Base-by-base conservation (phyloP, 2,888 invertebrate genomes). In the Archips xylosteana region DNA sequence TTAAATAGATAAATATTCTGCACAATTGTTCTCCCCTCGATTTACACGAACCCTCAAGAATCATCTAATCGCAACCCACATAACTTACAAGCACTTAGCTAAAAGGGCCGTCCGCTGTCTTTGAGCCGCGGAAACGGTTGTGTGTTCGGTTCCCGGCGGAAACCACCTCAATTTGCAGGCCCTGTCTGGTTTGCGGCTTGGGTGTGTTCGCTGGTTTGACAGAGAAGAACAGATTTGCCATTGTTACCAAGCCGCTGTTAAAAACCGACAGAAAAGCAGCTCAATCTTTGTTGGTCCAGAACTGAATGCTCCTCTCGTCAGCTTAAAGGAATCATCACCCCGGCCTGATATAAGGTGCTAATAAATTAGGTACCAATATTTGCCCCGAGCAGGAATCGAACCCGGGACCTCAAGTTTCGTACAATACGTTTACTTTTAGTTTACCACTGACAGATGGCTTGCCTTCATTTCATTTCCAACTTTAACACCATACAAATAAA, bases 91-190 rank as follows among this genome's bases (percentile, higher is more conserved):
- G 64, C 71, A 65, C 71, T 71, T 71, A 71, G 63, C 59, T 65
- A 59, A 39, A 36, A 47, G 47, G 49, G 12, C 45, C 62, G 36
- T 60, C 15, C 42, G 39, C 39, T 13, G 45, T 47, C 70, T 57
- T 64, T 57, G 63, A 10, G 34, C 57, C 49, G 57, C 59, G 71
- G 70, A 64, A 64, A 65, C 47, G 64, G 65, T 65, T 59, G 59
- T n/a, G 64, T 47, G 71, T 71, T 65, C 71, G 71, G 12, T 6
- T 60, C 71, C 64, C 64, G 64, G 47, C 71, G 71, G 71, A 71
- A 71, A 60, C 71, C 71, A 65, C 71, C 64, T 49, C 64, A 71
- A 71, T 71, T 71, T 65, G 71, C 71, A 15, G 63, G 34, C 64
- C 71, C 57, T 64, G 64, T 34, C 64, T 39, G 63, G 70, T 51